Evolutionary conservation across 2,888 invertebrate species (phyloP).

Genomic region (Andrena flavipes): DNA sequence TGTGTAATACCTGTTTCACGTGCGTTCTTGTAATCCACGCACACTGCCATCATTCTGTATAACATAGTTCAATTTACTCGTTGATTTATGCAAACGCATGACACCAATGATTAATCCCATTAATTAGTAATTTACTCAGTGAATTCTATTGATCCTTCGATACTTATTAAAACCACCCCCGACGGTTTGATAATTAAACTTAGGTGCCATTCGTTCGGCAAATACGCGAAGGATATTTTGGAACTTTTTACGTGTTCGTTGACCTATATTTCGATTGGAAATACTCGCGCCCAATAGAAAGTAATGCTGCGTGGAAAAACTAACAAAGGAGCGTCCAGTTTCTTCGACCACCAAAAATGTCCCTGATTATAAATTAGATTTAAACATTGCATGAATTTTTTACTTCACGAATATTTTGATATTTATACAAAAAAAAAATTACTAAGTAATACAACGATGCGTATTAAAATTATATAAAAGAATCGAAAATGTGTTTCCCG

Average conservation of each 20-base stretch:
- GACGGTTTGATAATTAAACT: conserved; percentile 14
- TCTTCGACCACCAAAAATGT: background rate
- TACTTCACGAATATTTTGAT: background rate
- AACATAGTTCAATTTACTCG: background rate
- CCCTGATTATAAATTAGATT: background rate
- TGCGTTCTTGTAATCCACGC: background rate
- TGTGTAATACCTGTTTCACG: background rate
- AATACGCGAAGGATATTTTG: background rate
- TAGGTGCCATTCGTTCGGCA: background rate
- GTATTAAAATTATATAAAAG: too few relatives aligned
- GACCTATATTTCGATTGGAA: conserved; percentile 33
- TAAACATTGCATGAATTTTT: background rate
- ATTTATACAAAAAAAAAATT: too few relatives aligned
- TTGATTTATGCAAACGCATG: too few relatives aligned
- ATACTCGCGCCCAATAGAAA: conserved; percentile 6
- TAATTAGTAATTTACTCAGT: background rate
- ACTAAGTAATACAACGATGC: too few relatives aligned
- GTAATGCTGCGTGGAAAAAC: background rate
- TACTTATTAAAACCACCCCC: background rate
- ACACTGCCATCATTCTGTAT: too few relatives aligned
- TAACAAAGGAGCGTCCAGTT: background rate
- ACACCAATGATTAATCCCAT: background rate
- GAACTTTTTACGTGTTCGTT: conserved; percentile 17
- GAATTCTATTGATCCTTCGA: background rate
- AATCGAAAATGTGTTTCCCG: too few relatives aligned